Conservation (phyloP, 2,113 vertebrate genomes). For the Trinectes maculatus region DNA sequence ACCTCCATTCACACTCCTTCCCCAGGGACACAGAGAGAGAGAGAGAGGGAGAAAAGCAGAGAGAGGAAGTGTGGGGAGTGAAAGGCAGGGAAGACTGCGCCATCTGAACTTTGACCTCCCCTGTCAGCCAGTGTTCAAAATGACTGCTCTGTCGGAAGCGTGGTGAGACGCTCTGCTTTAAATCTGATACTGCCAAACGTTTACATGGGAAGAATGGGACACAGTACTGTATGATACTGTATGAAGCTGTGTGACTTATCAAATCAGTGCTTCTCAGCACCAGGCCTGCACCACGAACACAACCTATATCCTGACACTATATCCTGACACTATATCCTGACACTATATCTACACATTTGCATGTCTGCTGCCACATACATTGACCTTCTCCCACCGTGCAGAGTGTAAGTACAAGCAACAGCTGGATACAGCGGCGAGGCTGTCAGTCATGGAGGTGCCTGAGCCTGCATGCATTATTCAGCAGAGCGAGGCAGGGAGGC, state of each 20-base stretch:
- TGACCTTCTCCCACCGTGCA: slow-evolving; percentile 49
- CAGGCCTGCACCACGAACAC: neutral
- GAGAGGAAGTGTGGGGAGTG: neutral
- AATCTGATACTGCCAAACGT: neutral
- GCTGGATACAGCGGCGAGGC: slow-evolving; percentile 45
- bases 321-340: slow-evolving; percentile 13
- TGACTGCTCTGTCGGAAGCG: too few relatives aligned
- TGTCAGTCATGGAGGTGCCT: slow-evolving; percentile 54
- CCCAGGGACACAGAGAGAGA: slow-evolving; percentile 8
- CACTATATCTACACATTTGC: slow-evolving; percentile 43
- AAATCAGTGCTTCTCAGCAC: neutral
- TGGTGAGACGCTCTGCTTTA: too few relatives aligned
- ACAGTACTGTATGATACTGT: neutral
- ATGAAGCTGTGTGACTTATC: neutral
- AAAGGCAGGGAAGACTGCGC: neutral
- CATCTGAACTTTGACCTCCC: neutral
- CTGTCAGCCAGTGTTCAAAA: slow-evolving; percentile 13
- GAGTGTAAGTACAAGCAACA: slow-evolving; percentile 58
- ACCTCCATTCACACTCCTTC: slow-evolving; percentile 23
- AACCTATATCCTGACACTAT: slow-evolving; percentile 4
- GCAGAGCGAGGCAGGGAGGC: slow-evolving; percentile 19
- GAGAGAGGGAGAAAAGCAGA: neutral
- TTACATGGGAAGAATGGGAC: too few relatives aligned
- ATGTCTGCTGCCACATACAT: slow-evolving; percentile 39
- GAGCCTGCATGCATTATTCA: slow-evolving; percentile 69